These are phyloP conservation scores for Origma solitaria DNA, from an alignment of 2,113 vertebrate genomes.

Conservation along the genomic window DNA sequence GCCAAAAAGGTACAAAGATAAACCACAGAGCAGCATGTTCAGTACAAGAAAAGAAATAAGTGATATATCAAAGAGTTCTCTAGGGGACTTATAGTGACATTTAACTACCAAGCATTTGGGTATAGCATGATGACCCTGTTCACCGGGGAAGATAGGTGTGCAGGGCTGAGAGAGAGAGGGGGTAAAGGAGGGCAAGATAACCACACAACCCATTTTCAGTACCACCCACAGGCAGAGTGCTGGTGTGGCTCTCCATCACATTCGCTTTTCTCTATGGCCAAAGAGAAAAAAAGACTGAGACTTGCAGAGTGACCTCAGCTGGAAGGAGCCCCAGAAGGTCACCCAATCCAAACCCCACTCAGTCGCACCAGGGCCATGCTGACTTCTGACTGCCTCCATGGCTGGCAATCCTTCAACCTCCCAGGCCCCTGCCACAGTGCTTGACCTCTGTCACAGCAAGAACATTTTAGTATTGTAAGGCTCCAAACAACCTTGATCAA, in stretches of 20 bases:
- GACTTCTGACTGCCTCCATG: not conserved
- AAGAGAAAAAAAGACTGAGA: not conserved
- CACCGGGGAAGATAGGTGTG: not conserved
- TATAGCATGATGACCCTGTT: not conserved
- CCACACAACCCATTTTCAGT: not conserved
- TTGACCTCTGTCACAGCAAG: not conserved
- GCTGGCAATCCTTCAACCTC: not conserved
- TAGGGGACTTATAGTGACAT: not conserved
- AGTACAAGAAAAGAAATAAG: not conserved
- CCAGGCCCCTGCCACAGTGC: accelerated
- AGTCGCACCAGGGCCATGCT: not conserved
- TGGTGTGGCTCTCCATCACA: not conserved
- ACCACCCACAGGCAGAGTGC: not conserved
- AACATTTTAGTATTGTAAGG: not conserved
- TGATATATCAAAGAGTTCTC: not conserved
- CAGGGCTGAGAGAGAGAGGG: not conserved
- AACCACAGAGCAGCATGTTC: not conserved
- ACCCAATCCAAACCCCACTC: not conserved
- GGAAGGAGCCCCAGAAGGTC: not conserved
- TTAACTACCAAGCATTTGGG: not conserved
- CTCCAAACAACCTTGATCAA: not conserved
- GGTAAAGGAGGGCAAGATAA: not conserved
- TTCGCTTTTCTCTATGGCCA: not conserved
- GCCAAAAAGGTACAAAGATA: not conserved
- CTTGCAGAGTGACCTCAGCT: not conserved